Conservation (phyloP, 2,888 invertebrate species). For the Nomada ruficornis region DNA sequence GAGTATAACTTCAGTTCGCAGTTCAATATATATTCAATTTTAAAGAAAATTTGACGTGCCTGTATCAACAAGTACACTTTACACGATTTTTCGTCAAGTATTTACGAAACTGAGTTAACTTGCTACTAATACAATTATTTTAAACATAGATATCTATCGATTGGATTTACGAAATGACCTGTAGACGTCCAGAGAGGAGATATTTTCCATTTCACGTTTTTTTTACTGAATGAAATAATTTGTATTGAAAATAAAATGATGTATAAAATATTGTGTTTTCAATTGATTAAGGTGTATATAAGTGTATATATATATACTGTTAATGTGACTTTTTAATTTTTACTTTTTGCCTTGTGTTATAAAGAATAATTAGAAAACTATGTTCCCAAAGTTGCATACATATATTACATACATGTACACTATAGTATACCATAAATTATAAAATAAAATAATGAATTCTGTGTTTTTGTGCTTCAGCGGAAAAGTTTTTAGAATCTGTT, state of each 20-base stretch:
- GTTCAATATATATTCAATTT: neutral
- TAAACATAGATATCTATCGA: neutral
- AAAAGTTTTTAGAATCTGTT: constrained; percentile 95
- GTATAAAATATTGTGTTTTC: neutral
- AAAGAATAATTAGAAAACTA: no score
- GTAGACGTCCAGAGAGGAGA: neutral
- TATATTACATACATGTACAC: neutral
- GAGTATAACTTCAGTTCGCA: neutral
- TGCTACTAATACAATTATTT: constrained; percentile 4
- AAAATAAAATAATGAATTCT: constrained; percentile 1
- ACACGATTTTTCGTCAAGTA: constrained; percentile 3
- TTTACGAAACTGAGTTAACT: neutral
- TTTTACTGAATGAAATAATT: neutral
- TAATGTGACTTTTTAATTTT: neutral
- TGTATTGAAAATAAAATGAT: constrained; percentile 2
- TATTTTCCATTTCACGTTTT: neutral
- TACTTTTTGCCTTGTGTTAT: no score
- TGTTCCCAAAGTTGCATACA: neutral
- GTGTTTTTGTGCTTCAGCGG: constrained; percentile 87
- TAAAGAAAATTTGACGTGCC: neutral
- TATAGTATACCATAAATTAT: neutral
- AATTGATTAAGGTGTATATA: neutral
- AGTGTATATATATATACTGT: neutral
- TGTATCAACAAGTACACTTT: constrained; percentile 22
- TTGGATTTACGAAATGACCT: neutral